Percentiles rank a stretch among this genome's conserved stretches.
Conservation (phyloP, 1,140 invertebrate genomes). For the Hyphantria cunea region DNA sequence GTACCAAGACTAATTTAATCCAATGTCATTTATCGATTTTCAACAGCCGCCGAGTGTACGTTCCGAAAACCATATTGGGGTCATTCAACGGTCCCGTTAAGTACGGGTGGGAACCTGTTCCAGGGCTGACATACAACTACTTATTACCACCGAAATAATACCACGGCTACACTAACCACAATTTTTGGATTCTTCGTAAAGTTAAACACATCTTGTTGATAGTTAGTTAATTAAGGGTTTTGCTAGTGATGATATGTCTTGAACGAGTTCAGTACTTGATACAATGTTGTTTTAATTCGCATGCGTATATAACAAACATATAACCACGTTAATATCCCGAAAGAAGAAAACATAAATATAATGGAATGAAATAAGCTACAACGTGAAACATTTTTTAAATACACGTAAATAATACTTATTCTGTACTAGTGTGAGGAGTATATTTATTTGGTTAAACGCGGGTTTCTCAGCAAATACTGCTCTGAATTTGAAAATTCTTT, state of each 20-base stretch:
- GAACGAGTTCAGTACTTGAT: too few relatives aligned
- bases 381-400: too few relatives aligned
- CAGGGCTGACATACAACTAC: slow-evolving; percentile 23
- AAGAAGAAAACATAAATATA: too few relatives aligned
- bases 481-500: too few relatives aligned
- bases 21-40: slow-evolving; percentile 10
- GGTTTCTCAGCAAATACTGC: too few relatives aligned
- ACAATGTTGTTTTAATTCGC: too few relatives aligned
- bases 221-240: neutral
- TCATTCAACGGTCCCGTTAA: slow-evolving; percentile 52
- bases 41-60: slow-evolving; percentile 25
- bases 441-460: too few relatives aligned
- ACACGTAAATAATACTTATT: too few relatives aligned
- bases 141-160: slow-evolving; percentile 22
- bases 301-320: too few relatives aligned
- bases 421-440: too few relatives aligned
- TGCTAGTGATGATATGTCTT: neutral
- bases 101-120: slow-evolving; percentile 52
- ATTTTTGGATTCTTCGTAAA: slow-evolving; percentile 12
- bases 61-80: slow-evolving; percentile 57
- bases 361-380: too few relatives aligned
- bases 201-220: neutral
- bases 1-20: neutral
- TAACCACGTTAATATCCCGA: too few relatives aligned
- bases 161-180: slow-evolving; percentile 7